Base-by-base conservation (phyloP, 2,888 invertebrate genomes). In the Myathropa florea region DNA sequence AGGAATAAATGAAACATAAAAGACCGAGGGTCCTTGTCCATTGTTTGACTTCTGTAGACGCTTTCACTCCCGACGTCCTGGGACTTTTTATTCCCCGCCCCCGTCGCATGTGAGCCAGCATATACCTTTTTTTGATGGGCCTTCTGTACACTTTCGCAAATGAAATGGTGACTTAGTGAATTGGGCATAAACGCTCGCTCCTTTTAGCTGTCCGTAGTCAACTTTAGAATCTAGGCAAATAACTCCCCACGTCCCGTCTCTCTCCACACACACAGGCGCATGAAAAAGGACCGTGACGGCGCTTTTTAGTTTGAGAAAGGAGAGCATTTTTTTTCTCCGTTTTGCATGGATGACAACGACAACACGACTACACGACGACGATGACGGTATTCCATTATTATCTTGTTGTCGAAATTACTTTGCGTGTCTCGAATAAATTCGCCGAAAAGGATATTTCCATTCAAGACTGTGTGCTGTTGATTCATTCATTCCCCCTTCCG, bases 351-450 rank as follows among this genome's bases (percentile, higher is more conserved):
- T 18, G 67, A 26, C 36, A 26, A 30, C 53, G 28, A 28, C 28
- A 7, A 28, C 60, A n/a, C 21, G 24, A 33, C 57, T 26, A 36
- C 46, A 28, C 26, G 73, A 63, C 67, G 14, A 57, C 23, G 26
- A 65, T 23, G 67, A 64, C 53, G 55, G 73, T 75, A 78, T 86
- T 86, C 71, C 83, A 71, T 86, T 79, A 86, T 75, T 83, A 79
- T 86, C 86, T 83, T 83, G 82, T 86, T 83, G 78, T 82, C 67
- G 68, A 86, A 83, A 86, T 83, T 86, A 86, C 78, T 86, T 86
- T 86, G 83, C 86, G 83, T 86, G 86, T 79, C 78, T 83, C 78
- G 83, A 83, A 82, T 86, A 68, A 77, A 76, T 84, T 83, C 75
- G 67, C 39, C 39, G 28, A 55, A 24, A 60, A 63, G 75, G 63